Evolutionary conservation across 1,140 invertebrate species (phyloP), one percentile per base, ranked within the genome.

Genomic region (Aphaenogaster rudis): DNA sequence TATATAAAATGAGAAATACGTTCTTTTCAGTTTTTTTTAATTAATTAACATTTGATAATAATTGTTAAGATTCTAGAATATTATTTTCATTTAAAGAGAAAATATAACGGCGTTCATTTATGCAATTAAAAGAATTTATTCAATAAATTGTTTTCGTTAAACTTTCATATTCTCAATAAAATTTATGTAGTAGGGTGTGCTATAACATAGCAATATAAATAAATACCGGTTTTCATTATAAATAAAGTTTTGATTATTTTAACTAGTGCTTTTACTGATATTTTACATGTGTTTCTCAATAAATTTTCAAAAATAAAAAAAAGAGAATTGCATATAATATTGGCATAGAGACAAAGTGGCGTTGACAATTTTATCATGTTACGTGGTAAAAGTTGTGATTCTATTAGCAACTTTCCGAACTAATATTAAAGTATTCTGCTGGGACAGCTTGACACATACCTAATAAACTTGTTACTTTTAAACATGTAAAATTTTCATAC

Each of bases 391-490:
- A 86, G 72, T 88, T 90, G 82, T 90, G 81, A 89, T 91, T 92
- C 86, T 45, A 88, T 88, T 85, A 88, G 80, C 89, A 89, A 88
- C 89, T 92, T 89, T 88, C 48, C 52, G 6, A 88, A 87, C 90
- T 91, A 89, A 92, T 84, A 85, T 91, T 28, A 48, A 82, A 92
- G 88, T 91, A 86, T 90, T 87, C 76, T 74, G 61, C 76, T 11
- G 87, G 80, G 88, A 91, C 91, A 91, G 80, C 69, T 84, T 84
- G 80, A 74, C 80, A 63, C 80, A 28, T 42, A 50, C 67, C 45
- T 74, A 74, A 82, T 72, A 74, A 82, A 72, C 67, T 82, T 74
- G 69, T 84, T 74, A 48, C 28, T 61, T 8, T 36, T 76, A 71
- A 59, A 61, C 28, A 59, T 57, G 28, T 39, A 61, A 84, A 74